A percentile compares a stretch with the other conserved stretches of the same genome.
Conservation (phyloP, 2,113 vertebrate species). For the Hyaena hyaena region DNA sequence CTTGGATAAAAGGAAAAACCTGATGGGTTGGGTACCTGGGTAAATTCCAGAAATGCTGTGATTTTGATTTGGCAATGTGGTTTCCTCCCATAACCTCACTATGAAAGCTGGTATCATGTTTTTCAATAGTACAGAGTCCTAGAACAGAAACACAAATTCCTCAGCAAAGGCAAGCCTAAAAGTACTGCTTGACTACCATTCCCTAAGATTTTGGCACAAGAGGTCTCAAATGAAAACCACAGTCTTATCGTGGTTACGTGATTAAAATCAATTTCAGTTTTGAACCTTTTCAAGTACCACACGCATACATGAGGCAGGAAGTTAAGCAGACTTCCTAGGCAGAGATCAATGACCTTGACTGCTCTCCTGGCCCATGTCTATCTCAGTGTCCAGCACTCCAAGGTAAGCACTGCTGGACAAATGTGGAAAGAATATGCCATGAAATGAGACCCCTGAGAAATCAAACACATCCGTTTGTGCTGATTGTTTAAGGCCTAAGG, state of each 20-base stretch:
- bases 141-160: slow-evolving; percentile 29
- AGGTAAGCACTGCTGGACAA: not conserved
- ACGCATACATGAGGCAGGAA: not conserved
- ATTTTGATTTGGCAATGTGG: not conserved
- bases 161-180: slow-evolving; percentile 31
- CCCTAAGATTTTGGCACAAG: slow-evolving; percentile 6
- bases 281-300: slow-evolving; percentile 48
- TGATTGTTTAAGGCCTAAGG: not conserved
- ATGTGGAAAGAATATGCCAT: not conserved
- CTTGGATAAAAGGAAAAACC: slow-evolving; percentile 15
- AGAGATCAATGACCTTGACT: not conserved
- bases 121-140: not conserved
- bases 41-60: not conserved
- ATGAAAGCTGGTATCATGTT: not conserved
- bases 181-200: not conserved
- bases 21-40: not conserved
- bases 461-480: not conserved
- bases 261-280: slow-evolving; percentile 65
- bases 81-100: not conserved
- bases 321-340: slow-evolving; percentile 14
- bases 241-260: slow-evolving; percentile 44
- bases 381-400: not conserved
- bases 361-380: not conserved
- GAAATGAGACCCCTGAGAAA: not conserved
- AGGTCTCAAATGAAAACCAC: slow-evolving; percentile 53